Evolutionary conservation across 2,113 vertebrate genomes (phyloP), one percentile per base, ranked within the genome.

Genomic region (Paratilapia polleni): DNA sequence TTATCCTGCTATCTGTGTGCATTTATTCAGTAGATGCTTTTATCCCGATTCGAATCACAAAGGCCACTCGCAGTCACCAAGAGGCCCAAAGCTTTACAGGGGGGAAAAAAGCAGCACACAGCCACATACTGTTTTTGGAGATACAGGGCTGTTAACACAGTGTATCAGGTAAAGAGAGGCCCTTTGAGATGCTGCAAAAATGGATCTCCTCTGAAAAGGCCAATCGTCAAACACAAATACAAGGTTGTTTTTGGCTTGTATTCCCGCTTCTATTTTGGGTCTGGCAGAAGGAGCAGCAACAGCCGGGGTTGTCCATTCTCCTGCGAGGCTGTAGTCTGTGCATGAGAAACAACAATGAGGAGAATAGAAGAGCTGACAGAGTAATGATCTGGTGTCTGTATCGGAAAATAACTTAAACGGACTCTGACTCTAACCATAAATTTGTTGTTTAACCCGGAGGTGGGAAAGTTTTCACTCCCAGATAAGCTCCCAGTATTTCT

Each of bases 211-310:
- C 81, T 91, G 89, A 91, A 94, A 93, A 92, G 90, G 90, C 90
- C 90, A 75, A 49, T 85, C 75, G 88, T 76, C 62, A 10, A 91
- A 91, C 87, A 93, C 85, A 93, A 94, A 91, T 86, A 91, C 89
- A 89, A 89, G 89, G 93, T 91, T 89, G 86, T 89, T 91, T 91
- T 88, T 93, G 87, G 88, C 89, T 87, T 19, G 57, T 70, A 26
- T 88, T 89, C 82, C 78, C 28, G 58, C 87, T 90, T 94, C 93
- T 94, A 92, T 94, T 94, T 94, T 80, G 75, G 68, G 94, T 90
- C 87, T 89, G 85, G 90, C 91, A 89, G 73, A 89, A 91, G 89
- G 88, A 91, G 86, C 90, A 28, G 89, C 86, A 94, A 88, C 91
- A 91, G 89, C 89, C 91, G 89, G 91, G 86, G 81, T 91, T 90